Evolutionary conservation across 2,113 vertebrate species (phyloP).

Genomic region (Phylloscopus whistleri): DNA sequence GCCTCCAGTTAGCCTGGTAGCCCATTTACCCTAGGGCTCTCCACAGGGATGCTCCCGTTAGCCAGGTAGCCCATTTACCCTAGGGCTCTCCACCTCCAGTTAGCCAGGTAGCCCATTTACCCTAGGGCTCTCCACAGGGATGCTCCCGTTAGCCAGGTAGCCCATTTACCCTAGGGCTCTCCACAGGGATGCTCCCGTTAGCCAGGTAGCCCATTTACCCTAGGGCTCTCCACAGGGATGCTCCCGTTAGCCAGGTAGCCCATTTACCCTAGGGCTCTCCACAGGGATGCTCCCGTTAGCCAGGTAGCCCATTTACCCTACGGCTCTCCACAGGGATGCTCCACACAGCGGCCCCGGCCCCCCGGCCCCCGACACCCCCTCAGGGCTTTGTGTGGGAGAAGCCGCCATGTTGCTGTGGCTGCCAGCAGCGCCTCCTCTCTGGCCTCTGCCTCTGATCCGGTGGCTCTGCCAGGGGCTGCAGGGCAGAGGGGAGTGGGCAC

Average conservation of each 20-base stretch:
- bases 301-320: fast-evolving
- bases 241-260: fast-evolving
- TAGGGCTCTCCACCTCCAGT: fast-evolving
- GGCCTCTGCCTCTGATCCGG: fast-evolving
- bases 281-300: background rate
- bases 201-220: fast-evolving
- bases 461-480: background rate
- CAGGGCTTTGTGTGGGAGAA: background rate
- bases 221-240: fast-evolving
- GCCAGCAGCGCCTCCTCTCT: background rate
- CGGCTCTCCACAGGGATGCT: fast-evolving
- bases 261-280: fast-evolving
- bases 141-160: fast-evolving
- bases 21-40: fast-evolving
- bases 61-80: fast-evolving
- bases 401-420: fast-evolving
- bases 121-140: fast-evolving
- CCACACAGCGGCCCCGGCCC: fast-evolving
- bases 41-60: fast-evolving
- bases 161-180: fast-evolving
- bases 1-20: fast-evolving
- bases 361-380: fast-evolving
- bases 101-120: fast-evolving
- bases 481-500: background rate
- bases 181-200: fast-evolving